These are phyloP conservation scores for Coenonympha glycerion DNA, from an alignment of 2,888 invertebrate species.

Conservation along the genomic window DNA sequence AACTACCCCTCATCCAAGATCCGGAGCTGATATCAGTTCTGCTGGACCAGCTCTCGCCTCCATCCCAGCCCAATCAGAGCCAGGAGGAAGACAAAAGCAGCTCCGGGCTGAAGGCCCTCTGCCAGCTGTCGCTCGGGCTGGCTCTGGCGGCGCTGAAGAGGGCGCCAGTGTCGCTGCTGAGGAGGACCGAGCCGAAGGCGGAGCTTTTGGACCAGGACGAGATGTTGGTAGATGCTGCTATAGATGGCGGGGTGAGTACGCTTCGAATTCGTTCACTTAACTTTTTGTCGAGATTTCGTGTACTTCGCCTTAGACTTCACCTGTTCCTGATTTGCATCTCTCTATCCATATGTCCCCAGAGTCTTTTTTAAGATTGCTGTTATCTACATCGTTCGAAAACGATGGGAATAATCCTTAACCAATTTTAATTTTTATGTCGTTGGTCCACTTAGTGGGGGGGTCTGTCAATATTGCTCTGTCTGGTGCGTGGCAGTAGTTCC, in stretches of 20 bases:
- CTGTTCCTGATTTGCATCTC: too few relatives aligned
- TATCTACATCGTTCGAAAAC: too few relatives aligned
- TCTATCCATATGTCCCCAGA: too few relatives aligned
- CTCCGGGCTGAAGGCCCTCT: conserved; percentile 49
- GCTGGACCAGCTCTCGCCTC: conserved; percentile 66
- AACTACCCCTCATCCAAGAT: conserved; percentile 80
- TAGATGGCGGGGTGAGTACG: conserved; percentile 76
- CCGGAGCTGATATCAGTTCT: conserved; percentile 73
- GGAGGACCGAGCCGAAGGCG: conserved; percentile 34
- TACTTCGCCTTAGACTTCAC: too few relatives aligned
- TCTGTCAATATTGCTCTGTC: too few relatives aligned
- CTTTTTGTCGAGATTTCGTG: too few relatives aligned
- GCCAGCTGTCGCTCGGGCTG: conserved; percentile 54
- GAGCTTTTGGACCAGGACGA: conserved; percentile 85
- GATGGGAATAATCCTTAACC: too few relatives aligned
- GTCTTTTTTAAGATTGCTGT: too few relatives aligned
- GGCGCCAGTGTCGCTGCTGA: conserved; percentile 56
- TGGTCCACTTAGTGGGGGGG: too few relatives aligned
- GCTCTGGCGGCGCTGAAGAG: conserved; percentile 61
- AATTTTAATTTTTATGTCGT: too few relatives aligned
- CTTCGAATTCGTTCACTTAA: too few relatives aligned
- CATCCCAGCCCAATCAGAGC: conserved; percentile 30
- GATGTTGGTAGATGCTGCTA: conserved; percentile 84
- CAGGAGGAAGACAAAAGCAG: conserved; percentile 33
- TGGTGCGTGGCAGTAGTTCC: too few relatives aligned